Evolutionary conservation across 2,113 vertebrate species (phyloP).

Genomic region (Pandion haliaetus): DNA sequence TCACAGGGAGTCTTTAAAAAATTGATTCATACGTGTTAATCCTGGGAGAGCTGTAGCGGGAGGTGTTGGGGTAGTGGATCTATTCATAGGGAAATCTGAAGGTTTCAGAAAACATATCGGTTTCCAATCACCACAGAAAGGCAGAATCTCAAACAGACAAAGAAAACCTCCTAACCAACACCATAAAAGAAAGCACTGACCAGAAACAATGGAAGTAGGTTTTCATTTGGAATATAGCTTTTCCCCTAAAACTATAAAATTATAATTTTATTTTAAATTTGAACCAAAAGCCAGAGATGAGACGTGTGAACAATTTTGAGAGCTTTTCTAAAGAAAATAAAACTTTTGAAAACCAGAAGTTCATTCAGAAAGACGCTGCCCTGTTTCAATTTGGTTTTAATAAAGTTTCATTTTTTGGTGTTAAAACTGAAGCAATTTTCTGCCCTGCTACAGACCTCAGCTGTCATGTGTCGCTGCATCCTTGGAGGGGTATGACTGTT

Average conservation of each 20-base stretch:
- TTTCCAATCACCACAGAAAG: not conserved
- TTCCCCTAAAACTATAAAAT: not conserved
- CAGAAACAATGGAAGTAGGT: not conserved
- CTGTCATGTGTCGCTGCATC: not conserved
- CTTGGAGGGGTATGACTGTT: not conserved
- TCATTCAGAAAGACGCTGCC: not conserved
- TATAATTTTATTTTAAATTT: not conserved
- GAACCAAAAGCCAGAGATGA: not conserved
- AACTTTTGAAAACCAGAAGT: not conserved
- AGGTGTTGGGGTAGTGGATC: not conserved
- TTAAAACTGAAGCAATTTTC: not conserved
- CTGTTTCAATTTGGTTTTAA: not conserved
- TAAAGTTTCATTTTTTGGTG: not conserved
- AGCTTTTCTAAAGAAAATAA: not conserved
- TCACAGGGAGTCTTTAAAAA: not conserved
- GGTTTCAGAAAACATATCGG: not conserved
- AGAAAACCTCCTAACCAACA: not conserved
- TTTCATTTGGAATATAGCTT: not conserved
- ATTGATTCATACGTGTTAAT: not conserved
- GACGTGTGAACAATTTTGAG: not conserved
- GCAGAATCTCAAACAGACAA: not conserved
- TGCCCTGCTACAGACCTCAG: not conserved
- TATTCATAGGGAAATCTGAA: not conserved
- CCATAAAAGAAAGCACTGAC: rapidly evolving
- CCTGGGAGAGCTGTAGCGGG: not conserved